Conservation (phyloP, 1,140 invertebrate species). For the Drosophila ananassae region DNA sequence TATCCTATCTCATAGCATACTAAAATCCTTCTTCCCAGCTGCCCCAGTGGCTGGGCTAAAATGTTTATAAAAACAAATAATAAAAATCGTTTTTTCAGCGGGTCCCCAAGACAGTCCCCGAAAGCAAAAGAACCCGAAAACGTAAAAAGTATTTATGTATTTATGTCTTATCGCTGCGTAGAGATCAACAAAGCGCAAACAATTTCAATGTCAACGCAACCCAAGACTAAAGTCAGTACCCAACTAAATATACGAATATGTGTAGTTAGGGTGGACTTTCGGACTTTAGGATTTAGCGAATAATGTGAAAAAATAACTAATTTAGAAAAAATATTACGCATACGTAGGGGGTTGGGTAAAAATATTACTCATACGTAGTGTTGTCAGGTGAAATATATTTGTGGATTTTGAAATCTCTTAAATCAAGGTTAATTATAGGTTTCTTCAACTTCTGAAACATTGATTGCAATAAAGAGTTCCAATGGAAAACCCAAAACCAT, state of each 20-base stretch:
- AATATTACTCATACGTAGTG: constrained; percentile 23
- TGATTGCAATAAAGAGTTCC: no score
- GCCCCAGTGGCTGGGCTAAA: constrained; percentile 34
- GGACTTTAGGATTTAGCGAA: neutral
- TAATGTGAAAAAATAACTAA: neutral
- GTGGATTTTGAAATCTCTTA: no score
- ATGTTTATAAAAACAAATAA: constrained; percentile 77
- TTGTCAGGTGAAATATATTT: neutral
- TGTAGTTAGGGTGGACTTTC: constrained; percentile 29
- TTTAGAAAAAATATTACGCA: neutral
- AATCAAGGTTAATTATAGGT: no score
- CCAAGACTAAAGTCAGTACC: constrained; percentile 71
- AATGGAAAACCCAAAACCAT: no score
- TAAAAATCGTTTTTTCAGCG: constrained; percentile 23
- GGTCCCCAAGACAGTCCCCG: constrained; percentile 4
- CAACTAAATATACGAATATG: constrained; percentile 63
- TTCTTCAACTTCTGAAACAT: no score
- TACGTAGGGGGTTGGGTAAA: neutral
- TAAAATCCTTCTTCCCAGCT: constrained; percentile 30
- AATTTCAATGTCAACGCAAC: constrained; percentile 79
- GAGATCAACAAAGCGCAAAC: constrained; percentile 78
- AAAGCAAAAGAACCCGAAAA: constrained; percentile 23
- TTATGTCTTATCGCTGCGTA: constrained; percentile 76
- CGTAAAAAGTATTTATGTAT: constrained; percentile 69
- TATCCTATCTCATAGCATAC: no score